Conservation (phyloP, 2,113 vertebrate species). For the Agapornis roseicollis region DNA sequence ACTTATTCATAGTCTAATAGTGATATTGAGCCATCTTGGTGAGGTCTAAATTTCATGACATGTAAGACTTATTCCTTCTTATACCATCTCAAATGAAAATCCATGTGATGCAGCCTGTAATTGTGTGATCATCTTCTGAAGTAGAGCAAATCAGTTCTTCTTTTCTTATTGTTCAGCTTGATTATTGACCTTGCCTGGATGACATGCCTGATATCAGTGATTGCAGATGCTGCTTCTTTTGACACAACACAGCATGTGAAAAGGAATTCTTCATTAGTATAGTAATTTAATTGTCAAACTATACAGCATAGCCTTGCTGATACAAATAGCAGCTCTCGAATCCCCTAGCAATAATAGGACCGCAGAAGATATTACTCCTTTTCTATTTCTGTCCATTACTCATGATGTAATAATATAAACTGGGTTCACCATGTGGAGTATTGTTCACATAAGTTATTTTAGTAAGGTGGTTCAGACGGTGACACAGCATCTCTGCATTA, state of each 20-base stretch:
- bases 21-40: not conserved
- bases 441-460: not conserved
- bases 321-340: not conserved
- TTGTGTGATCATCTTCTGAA: not conserved
- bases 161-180: not conserved
- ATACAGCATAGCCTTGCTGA: not conserved
- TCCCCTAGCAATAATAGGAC: not conserved
- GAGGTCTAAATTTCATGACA: not conserved
- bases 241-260: accelerated
- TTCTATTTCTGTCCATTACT: not conserved
- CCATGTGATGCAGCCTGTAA: accelerated
- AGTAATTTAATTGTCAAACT: not conserved
- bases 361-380: not conserved
- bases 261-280: not conserved
- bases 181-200: not conserved
- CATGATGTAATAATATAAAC: not conserved
- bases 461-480: not conserved
- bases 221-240: not conserved
- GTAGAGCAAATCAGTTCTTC: not conserved
- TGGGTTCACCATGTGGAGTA: accelerated
- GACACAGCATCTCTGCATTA: not conserved
- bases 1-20: not conserved
- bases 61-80: not conserved
- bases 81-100: not conserved
- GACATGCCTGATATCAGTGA: not conserved